These are phyloP conservation scores for Scartelaos histophorus DNA, from an alignment of 2,113 vertebrate genomes.

Conservation along the genomic window DNA sequence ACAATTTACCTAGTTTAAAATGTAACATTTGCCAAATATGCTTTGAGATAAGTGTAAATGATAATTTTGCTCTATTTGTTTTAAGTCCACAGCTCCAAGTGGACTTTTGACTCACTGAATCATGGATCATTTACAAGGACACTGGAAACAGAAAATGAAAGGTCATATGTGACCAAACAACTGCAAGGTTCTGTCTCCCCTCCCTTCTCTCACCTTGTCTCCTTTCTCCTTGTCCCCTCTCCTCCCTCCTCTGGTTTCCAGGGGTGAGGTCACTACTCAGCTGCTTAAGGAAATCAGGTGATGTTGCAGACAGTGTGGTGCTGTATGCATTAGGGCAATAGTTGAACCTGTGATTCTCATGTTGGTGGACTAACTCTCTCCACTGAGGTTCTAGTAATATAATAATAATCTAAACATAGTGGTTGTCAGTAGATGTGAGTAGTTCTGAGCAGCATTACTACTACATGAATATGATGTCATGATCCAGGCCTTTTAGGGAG, in stretches of 20 bases:
- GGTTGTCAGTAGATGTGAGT: not conserved
- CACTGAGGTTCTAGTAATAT: not conserved
- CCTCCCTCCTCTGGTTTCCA: slow-evolving; percentile 36
- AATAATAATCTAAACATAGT: not conserved
- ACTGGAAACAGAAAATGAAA: not conserved
- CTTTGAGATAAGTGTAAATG: not conserved
- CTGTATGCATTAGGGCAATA: not conserved
- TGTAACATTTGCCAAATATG: not conserved
- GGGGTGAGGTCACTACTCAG: slow-evolving; percentile 73
- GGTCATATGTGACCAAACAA: not conserved
- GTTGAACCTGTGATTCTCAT: not conserved
- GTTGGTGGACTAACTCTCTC: not conserved
- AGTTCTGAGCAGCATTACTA: slow-evolving; percentile 3
- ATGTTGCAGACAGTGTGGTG: slow-evolving; percentile 44
- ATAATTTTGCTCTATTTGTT: not conserved
- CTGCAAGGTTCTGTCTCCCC: not conserved
- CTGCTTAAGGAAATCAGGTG: slow-evolving; percentile 56
- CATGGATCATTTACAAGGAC: not conserved
- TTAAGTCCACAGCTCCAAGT: not conserved
- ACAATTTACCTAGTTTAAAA: not conserved
- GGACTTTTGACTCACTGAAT: not conserved
- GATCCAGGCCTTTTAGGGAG: slow-evolving; percentile 31
- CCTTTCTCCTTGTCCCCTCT: slow-evolving; percentile 28
- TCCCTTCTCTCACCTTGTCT: not conserved
- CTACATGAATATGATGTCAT: slow-evolving; percentile 14